A percentile compares a stretch with the other conserved stretches of the same genome.
These are phyloP conservation scores for Ligdia adustata DNA, from an alignment of 2,888 invertebrate genomes.

Conservation along the genomic window DNA sequence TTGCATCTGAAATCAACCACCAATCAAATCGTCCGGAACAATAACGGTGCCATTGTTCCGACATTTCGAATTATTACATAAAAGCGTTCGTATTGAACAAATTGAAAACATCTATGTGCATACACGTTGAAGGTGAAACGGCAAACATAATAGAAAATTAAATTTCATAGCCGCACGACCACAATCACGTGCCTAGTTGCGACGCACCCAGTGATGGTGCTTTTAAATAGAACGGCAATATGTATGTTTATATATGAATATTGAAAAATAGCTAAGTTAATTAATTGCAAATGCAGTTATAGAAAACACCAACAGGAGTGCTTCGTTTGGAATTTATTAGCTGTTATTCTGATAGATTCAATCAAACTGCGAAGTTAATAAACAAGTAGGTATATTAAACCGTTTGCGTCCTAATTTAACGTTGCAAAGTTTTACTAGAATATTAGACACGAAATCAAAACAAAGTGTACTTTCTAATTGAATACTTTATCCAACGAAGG, in stretches of 20 bases:
- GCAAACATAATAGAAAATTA: conserved; percentile 46
- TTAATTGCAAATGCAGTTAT: conserved; percentile 57
- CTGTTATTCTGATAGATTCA: conserved; percentile 7
- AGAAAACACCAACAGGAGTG: conserved; percentile 47
- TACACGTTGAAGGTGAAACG: conserved; percentile 35
- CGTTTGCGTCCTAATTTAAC: conserved; percentile 44
- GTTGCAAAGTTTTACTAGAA: conserved; percentile 51
- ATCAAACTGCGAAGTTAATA: no score
- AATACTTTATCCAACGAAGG: conserved; percentile 70
- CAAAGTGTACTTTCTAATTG: conserved; percentile 71
- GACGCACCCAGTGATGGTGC: conserved; percentile 48
- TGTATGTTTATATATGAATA: conserved; percentile 62
- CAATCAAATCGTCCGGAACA: conserved; percentile 46
- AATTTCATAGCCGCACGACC: conserved; percentile 50
- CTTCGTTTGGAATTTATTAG: conserved; percentile 13
- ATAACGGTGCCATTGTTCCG: conserved; percentile 38
- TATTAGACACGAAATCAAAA: conserved; percentile 63
- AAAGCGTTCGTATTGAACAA: conserved; percentile 19
- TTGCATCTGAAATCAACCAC: conserved; percentile 64
- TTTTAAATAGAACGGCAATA: conserved; percentile 59
- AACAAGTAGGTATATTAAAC: conserved; percentile 47
- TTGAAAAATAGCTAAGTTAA: conserved; percentile 62
- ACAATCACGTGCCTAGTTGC: conserved; percentile 47
- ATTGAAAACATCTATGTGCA: conserved; percentile 26
- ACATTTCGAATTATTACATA: conserved; percentile 34